Evolutionary conservation across 1,140 invertebrate genomes (phyloP).

Genomic region (Aphidius gifuensis): DNA sequence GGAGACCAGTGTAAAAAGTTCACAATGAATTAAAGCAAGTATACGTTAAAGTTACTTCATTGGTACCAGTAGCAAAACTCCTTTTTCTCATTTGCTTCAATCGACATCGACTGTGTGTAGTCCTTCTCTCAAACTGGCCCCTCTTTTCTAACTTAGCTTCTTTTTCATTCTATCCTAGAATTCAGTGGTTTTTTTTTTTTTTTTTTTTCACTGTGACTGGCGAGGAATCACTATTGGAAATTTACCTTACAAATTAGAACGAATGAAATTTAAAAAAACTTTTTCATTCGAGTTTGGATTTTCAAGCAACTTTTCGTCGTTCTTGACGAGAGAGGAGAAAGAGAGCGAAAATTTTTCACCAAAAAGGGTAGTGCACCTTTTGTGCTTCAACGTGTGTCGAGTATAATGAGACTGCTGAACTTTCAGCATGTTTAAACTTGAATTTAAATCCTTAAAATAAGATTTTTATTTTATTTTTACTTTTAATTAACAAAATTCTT

Average conservation of each 20-base stretch:
- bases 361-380: too few relatives aligned
- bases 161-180: too few relatives aligned
- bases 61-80: constrained; percentile 5
- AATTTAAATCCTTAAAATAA: too few relatives aligned
- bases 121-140: constrained; percentile 1
- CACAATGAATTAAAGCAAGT: constrained; percentile 26
- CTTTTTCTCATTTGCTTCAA: constrained; percentile 5
- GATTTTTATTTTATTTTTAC: too few relatives aligned
- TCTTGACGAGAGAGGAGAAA: too few relatives aligned
- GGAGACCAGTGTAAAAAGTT: constrained; percentile 13
- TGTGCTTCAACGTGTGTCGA: too few relatives aligned
- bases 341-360: constrained; percentile 12
- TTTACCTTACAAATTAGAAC: constrained; percentile 31
- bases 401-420: too few relatives aligned
- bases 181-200: not conserved
- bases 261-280: constrained; percentile 29
- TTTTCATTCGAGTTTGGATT: constrained; percentile 18
- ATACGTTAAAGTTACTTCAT: constrained; percentile 11
- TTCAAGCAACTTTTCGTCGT: constrained; percentile 6
- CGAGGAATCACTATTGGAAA: constrained; percentile 29
- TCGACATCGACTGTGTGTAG: not conserved
- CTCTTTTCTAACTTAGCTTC: not conserved
- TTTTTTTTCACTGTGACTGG: constrained; percentile 2
- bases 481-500: too few relatives aligned
- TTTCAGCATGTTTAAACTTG: too few relatives aligned